These are phyloP conservation scores for Tanypteryx hageni DNA, from an alignment of 2,888 invertebrate genomes.

Conservation along the genomic window DNA sequence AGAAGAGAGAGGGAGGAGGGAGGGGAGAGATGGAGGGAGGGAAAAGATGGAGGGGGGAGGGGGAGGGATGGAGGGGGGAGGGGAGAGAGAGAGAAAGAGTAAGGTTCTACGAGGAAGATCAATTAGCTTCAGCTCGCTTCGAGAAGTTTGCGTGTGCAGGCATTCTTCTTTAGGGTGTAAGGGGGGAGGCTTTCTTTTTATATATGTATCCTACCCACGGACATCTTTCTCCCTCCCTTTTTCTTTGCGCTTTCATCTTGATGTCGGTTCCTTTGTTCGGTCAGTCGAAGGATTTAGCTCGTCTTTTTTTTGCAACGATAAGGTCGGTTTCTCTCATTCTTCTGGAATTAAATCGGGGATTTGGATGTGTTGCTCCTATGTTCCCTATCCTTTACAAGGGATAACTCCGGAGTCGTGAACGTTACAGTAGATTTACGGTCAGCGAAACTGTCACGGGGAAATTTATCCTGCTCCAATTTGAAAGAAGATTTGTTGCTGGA, in stretches of 20 bases:
- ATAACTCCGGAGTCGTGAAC: no score
- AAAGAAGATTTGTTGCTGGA: no score
- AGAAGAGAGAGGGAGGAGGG: no score
- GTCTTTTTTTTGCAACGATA: neutral
- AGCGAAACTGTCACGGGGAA: no score
- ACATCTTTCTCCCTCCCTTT: neutral
- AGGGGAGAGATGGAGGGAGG: no score
- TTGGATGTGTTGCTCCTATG: neutral
- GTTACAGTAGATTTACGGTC: no score
- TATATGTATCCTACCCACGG: no score
- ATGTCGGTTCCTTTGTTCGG: neutral
- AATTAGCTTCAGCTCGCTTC: neutral
- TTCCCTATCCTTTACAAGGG: no score
- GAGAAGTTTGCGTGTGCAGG: neutral
- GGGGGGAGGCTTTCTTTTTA: neutral
- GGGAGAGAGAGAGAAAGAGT: no score
- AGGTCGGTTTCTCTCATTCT: neutral
- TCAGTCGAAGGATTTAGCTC: neutral
- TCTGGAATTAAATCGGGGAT: neutral
- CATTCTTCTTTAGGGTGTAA: neutral
- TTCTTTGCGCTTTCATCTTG: conserved; percentile 14
- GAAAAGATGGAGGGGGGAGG: no score
- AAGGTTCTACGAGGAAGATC: neutral
- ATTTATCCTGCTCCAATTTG: no score
- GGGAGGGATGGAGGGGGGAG: no score